Base-by-base conservation (phyloP, 92 coral and sea anemone genomes). In the Palythoa grandiflora region DNA sequence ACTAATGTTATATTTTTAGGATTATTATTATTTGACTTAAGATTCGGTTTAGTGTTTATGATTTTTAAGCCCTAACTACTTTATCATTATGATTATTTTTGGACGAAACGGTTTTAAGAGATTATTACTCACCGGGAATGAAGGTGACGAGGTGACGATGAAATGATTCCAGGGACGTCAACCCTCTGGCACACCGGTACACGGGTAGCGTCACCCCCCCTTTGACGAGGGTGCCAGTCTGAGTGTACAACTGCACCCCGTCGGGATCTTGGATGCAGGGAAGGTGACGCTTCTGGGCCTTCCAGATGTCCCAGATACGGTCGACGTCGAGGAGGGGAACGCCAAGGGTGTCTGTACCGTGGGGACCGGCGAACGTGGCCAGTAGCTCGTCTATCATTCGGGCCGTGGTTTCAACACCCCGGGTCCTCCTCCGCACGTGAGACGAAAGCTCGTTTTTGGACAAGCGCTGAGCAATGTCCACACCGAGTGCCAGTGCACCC, bases 91-190 rank as follows among this genome's bases (percentile, higher is more conserved):
- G 0, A 0, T 28, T 28, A 28, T 28, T 28, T 28, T 28, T 28
- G 28, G 28, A 28, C 28, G 28, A 28, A 28, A 28, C 28, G 28
- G n/a, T n/a, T n/a, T n/a, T n/a, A n/a, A 36, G 16, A 14, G n/a
- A 60, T 40, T 10, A 16, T 1, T 2, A 51, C 21, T 36, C 84
- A 84, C 90, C 90, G 53, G 93, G 93, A 21, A 90, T 87, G 68
- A 90, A 90, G 61, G 87, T 75, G 17, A 60, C 73, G 50, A 86
- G 77, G 73, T 93, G 91, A 48, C 73, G 88, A 79, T 91, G 94
- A 87, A 93, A 89, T 83, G 96, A 89, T 87, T 91, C 91, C 85
- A 93, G 73, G 44, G 90, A 93, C 54, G 92, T 90, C 14, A 92
- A 88, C 3, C 90, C 95, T 52, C 92, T 73, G 19, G 91, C 89